Percentiles rank a stretch among this genome's conserved stretches.
phyloP scores from a whole-genome alignment of 1,140 invertebrate genomes.

The Galendromus occidentalis region DNA sequence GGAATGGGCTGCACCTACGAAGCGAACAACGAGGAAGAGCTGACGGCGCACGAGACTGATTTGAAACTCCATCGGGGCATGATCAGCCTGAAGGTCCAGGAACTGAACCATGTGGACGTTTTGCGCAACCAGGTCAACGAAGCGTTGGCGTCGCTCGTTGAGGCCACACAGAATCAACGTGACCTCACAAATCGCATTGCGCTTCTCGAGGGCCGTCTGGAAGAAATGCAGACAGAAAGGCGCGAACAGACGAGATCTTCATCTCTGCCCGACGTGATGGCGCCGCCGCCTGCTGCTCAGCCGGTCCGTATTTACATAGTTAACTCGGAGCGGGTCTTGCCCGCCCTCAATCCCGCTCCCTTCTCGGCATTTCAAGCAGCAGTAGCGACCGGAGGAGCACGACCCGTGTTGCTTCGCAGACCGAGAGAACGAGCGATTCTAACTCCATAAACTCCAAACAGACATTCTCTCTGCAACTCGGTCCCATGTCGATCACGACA shows the following conservation, averaged over 20 bases:
- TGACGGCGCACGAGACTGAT: not conserved
- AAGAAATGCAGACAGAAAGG: not conserved
- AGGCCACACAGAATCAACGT: not conserved
- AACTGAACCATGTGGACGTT: not conserved
- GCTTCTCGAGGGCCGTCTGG: not conserved
- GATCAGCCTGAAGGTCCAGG: not conserved
- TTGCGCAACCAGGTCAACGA: slow-evolving; percentile 4
- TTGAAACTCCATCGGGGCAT: not conserved
- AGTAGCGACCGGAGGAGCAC: too few relatives aligned
- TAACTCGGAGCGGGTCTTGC: too few relatives aligned
- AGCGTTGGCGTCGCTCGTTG: not conserved
- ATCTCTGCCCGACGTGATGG: not conserved
- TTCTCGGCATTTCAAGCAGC: too few relatives aligned
- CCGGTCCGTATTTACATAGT: not conserved
- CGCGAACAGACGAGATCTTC: not conserved
- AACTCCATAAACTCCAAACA: not conserved
- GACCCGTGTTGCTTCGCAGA: too few relatives aligned
- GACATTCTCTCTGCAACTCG: not conserved
- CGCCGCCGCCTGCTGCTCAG: not conserved
- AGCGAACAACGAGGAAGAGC: not conserved
- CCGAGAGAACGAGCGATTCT: too few relatives aligned
- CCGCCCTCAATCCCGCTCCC: too few relatives aligned
- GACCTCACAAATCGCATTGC: not conserved
- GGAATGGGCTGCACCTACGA: not conserved
- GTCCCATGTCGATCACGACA: slow-evolving; percentile 2